Evolutionary conservation across 2,888 invertebrate genomes (phyloP).

Genomic region (Apamea epomidion): DNA sequence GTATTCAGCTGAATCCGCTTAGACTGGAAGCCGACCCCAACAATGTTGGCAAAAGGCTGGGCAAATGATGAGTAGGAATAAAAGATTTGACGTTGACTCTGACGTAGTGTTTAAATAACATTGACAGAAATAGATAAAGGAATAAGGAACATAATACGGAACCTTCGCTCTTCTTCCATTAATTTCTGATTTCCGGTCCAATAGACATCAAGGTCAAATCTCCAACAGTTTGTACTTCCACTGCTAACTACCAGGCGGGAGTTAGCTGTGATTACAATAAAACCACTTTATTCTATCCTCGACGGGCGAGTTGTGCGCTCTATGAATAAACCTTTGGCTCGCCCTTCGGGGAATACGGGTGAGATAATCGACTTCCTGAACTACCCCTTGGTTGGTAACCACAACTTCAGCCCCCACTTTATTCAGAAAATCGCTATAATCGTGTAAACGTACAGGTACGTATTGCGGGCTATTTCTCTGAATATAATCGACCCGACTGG

Average conservation of each 20-base stretch:
- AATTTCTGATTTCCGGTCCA: no score
- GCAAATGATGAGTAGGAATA: background rate
- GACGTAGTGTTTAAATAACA: background rate
- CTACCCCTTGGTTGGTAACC: background rate
- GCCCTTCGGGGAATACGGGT: no score
- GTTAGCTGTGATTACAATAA: background rate
- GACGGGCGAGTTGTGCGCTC: background rate
- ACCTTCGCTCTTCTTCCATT: background rate
- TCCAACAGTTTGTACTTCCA: background rate
- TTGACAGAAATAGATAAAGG: background rate
- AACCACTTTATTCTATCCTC: background rate
- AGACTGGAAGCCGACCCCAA: no score
- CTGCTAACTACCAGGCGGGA: background rate
- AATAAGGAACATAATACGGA: background rate
- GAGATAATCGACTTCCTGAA: conserved; percentile 24
- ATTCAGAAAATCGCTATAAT: background rate
- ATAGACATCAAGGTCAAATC: background rate
- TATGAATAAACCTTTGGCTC: background rate
- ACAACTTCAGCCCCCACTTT: background rate
- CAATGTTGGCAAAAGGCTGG: background rate
- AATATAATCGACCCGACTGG: conserved; percentile 14
- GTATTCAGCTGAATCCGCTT: no score
- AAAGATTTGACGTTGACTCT: background rate
- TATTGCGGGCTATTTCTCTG: background rate
- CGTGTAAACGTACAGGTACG: no score